Base-by-base conservation (phyloP, 2,113 vertebrate species). In the Syngnathus scovelli region DNA sequence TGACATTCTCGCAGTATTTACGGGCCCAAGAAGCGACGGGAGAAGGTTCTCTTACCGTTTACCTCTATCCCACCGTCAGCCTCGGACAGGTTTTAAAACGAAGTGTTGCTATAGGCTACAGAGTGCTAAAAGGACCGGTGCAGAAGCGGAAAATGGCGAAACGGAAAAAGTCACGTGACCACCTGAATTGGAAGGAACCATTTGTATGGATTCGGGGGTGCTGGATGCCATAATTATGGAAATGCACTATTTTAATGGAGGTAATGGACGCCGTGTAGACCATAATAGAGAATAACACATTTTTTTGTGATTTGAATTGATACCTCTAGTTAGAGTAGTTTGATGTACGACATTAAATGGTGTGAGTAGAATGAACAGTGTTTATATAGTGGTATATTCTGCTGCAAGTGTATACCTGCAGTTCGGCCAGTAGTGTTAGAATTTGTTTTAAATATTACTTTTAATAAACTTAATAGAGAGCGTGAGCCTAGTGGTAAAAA, bases 131-230 rank as follows among this genome's bases (percentile, higher is more conserved):
- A 69, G 37, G 68, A 76, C 90, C 87, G 89, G 90, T 72, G 77
- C 38, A 82, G 83, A 87, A 41, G 83, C 85, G 87, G 90, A 92
- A 93, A 92, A 93, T 93, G 92, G 92, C 92, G 91, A 91, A 79
- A 80, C 75, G 86, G 85, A 87, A 86, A 86, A 88, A 74, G 83
- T 91, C 92, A 93, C 89, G 56, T 92, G 91, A 91, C 36, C 83
- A 38, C 49, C 71, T 68, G 66, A 78, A 18, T 68, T 74, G 78
- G 85, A 70, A 65, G 8, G 52, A 36, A 70, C 90, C 83, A 91
- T 74, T 72, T 48, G 4, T 4, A 48, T 5, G 43, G 66, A 77
- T 37, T 19, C 13, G 63, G 81, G 87, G 86, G 74, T 63, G 68
- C 39, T 3, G n/a, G 11, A 27, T 13, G 21, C 19, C 12, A 63